Evolutionary conservation across 2,113 vertebrate genomes (phyloP).

Genomic region (Suricata suricatta): DNA sequence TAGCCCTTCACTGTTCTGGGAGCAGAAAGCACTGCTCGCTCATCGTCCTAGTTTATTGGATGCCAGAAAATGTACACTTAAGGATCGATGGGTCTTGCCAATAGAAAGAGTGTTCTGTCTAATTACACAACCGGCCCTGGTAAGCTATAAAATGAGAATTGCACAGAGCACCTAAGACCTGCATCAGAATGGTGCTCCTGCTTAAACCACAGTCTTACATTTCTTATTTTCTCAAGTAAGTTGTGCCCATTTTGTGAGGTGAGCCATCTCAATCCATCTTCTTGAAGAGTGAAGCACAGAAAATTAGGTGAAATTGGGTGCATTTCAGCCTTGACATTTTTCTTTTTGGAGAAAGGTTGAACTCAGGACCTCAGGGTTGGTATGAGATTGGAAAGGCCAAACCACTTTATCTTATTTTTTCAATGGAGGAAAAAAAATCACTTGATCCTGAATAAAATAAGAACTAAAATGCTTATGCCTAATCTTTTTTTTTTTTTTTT

Average conservation of each 20-base stretch:
- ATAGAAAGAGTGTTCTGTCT: conserved; percentile 36
- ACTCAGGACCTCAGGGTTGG: conserved; percentile 49
- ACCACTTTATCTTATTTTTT: conserved; percentile 61
- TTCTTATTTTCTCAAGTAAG: conserved; percentile 63
- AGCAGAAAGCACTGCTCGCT: conserved; percentile 62
- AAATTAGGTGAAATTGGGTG: conserved; percentile 57
- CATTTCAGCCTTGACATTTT: conserved; percentile 63
- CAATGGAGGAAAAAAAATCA: not conserved
- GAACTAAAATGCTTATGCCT: conserved; percentile 44
- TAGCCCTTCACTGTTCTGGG: conserved; percentile 67
- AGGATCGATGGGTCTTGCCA: conserved; percentile 65
- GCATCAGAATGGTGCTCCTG: not conserved
- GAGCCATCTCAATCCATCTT: conserved; percentile 71
- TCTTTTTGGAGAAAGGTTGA: conserved; percentile 68
- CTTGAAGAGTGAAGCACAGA: conserved; percentile 59
- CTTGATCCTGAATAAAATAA: conserved; percentile 65
- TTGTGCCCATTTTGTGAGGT: conserved; percentile 13
- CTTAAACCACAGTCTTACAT: not conserved
- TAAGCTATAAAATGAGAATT: conserved; percentile 61
- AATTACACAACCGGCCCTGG: conserved; percentile 41
- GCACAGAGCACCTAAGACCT: not conserved
- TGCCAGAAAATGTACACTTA: conserved; percentile 63
- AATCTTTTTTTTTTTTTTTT: not conserved
- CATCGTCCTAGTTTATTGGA: conserved; percentile 45
- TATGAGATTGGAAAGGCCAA: conserved; percentile 61